phyloP scores from a whole-genome alignment of 1,140 invertebrate genomes.

The Polyergus mexicanus region DNA sequence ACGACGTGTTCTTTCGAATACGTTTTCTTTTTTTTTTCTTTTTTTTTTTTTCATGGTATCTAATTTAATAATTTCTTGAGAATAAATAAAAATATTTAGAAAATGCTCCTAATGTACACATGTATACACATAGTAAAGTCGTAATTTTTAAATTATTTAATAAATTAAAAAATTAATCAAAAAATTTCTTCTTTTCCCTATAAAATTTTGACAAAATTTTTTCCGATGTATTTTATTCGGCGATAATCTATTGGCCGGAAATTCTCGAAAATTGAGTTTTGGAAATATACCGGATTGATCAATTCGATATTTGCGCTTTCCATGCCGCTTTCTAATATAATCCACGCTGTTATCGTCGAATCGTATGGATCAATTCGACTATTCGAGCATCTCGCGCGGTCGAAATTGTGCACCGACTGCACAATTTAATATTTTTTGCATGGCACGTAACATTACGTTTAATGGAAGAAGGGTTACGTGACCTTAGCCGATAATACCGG shows the following conservation, averaged over 20 bases:
- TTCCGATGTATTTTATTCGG: not conserved
- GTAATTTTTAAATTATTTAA: not conserved
- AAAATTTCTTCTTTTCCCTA: not conserved
- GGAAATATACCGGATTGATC: not conserved
- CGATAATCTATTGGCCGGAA: not conserved
- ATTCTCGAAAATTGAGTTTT: constrained; percentile 7
- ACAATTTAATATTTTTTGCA: constrained; percentile 43
- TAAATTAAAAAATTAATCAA: not conserved
- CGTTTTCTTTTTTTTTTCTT: not conserved
- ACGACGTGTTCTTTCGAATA: constrained; percentile 15
- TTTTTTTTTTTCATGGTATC: not conserved
- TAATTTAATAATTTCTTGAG: not conserved
- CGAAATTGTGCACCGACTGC: constrained; percentile 33
- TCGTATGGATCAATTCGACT: not conserved
- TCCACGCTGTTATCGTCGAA: constrained; percentile 39
- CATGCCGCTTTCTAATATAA: constrained; percentile 11
- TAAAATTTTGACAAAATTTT: not conserved
- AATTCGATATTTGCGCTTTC: constrained; percentile 23
- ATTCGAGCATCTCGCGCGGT: not conserved
- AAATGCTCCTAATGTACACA: not conserved
- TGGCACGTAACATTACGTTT: constrained; percentile 44
- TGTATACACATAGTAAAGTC: not conserved
- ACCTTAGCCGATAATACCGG: constrained; percentile 45
- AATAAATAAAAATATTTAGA: constrained; percentile 1
- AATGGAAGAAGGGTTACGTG: constrained; percentile 56